A percentile compares a stretch with the other conserved stretches of the same genome.
Evolutionary conservation across 2,888 invertebrate genomes (phyloP).

Genomic region (Vesta saturnalis): DNA sequence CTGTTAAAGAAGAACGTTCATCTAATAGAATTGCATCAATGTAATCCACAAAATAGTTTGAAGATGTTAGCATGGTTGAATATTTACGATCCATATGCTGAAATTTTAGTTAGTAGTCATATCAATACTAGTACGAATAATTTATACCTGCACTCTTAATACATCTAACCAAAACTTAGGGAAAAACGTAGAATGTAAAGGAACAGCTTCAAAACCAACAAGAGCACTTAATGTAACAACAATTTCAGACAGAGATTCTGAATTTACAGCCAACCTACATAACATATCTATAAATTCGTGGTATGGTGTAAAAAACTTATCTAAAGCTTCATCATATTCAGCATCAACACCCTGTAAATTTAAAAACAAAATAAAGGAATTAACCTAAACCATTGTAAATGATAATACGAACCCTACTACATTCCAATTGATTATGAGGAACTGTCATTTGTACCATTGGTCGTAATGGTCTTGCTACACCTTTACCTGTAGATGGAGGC

Average conservation of each 20-base stretch:
- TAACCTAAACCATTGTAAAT: no score
- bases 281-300: slow-evolving; percentile 88
- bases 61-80: slow-evolving; percentile 82
- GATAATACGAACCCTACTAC: slow-evolving; percentile 67
- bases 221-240: slow-evolving; percentile 87
- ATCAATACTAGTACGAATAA: slow-evolving; percentile 8
- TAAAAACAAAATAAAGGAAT: slow-evolving; percentile 8
- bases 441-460: slow-evolving; percentile 90
- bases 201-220: slow-evolving; percentile 91
- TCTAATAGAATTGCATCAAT: slow-evolving; percentile 89
- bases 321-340: slow-evolving; percentile 78
- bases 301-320: slow-evolving; percentile 86
- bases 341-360: slow-evolving; percentile 74
- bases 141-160: slow-evolving; percentile 71
- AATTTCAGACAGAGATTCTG: slow-evolving; percentile 86
- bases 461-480: slow-evolving; percentile 76
- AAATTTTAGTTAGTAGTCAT: slow-evolving; percentile 42
- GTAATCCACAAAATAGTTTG: slow-evolving; percentile 88
- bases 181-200: slow-evolving; percentile 87
- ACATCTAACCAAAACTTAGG: slow-evolving; percentile 94
- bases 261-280: slow-evolving; percentile 89
- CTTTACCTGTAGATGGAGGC: slow-evolving; percentile 67
- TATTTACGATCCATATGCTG: slow-evolving; percentile 83
- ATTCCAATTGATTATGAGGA: slow-evolving; percentile 78
- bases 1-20: slow-evolving; percentile 86